Conservation (phyloP, 2,113 vertebrate species). For the Diphyllodes magnificus region DNA sequence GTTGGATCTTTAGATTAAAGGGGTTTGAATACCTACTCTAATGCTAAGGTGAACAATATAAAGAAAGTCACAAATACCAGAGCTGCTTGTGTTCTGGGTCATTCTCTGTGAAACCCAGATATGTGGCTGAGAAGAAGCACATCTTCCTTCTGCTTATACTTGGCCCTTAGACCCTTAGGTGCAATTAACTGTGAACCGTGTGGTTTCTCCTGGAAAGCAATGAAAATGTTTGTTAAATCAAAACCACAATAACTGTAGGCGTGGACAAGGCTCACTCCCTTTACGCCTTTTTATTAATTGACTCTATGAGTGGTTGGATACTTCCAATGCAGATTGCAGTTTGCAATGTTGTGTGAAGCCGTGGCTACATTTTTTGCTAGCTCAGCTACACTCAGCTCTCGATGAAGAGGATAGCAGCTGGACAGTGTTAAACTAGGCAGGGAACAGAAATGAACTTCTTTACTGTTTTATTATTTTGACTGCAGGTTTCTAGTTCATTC, state of each 20-base stretch:
- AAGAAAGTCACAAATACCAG: background rate
- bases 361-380: background rate
- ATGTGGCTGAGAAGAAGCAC: background rate
- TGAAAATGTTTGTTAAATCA: background rate
- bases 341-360: background rate
- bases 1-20: background rate
- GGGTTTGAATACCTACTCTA: background rate
- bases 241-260: background rate
- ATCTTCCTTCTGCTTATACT: background rate
- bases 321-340: background rate
- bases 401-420: background rate
- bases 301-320: background rate
- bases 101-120: background rate
- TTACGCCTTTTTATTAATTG: background rate
- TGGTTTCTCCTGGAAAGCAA: background rate
- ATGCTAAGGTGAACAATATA: background rate
- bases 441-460: background rate
- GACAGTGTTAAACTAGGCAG: background rate
- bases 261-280: background rate
- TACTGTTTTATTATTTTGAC: background rate
- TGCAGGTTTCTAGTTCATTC: background rate
- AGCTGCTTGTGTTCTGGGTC: background rate
- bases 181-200: background rate
- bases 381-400: background rate
- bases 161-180: background rate